Base-by-base conservation (phyloP, 92 coral and sea anemone genomes). In the Meandrina meandrites region DNA sequence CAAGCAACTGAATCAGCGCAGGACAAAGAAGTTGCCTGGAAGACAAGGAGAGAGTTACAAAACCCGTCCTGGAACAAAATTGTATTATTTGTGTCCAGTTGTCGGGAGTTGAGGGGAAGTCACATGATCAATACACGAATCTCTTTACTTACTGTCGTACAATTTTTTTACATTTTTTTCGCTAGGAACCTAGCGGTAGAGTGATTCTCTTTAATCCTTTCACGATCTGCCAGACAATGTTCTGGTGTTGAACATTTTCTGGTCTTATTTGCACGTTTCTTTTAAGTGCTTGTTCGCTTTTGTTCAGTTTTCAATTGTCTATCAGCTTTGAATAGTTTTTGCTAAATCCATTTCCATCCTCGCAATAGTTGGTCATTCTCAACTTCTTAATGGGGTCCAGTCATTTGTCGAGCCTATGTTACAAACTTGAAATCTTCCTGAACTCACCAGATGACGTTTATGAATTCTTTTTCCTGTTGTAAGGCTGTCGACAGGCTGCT, bases 21-120 rank as follows among this genome's bases (percentile, higher is more conserved):
- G 99, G 99, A 69, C 99, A 97, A 36, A 97, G 86, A 10, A 95
- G 92, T 90, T 97, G 99, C 99, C 98, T 96, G 89, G 35, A 79
- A 76, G 16, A 53, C 22, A 50, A 67, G 50, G 32, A 54, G 19
- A 48, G 1, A 17, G 4, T 82, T 17, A 22, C 32, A 79, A 64
- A 37, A 11, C 56, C 37, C 31, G 24, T 14, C n/a, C 32, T 66
- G 71, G 34, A 13, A 27, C 17, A 7, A 14, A 7, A 62, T 7
- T 62, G 31, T 6, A 62, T 22, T 71, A 3, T 19, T 21, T 12
- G 48, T 8, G 9, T 18, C 22, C 5, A 18, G 12, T 36, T 40
- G 8, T 17, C 10, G 19, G 17, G 75, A 34, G 12, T 22, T 34
- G 42, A n/a, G 27, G 50, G 28, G 5, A 36, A 19, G 24, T 1